Evolutionary conservation across 2,113 vertebrate genomes (phyloP).

Genomic region (Tylochromis polylepis): DNA sequence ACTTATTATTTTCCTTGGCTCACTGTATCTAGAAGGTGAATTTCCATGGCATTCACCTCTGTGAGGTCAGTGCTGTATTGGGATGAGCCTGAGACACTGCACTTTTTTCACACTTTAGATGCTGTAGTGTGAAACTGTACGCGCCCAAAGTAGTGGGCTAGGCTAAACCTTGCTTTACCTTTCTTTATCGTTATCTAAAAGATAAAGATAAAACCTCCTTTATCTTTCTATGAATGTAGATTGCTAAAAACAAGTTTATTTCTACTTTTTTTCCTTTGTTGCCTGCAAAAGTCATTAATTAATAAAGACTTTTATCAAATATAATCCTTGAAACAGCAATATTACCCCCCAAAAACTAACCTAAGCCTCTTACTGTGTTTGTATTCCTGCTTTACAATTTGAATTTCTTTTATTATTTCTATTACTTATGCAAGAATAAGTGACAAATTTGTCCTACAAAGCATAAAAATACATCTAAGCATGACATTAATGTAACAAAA

Average conservation of each 20-base stretch:
- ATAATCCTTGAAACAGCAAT: neutral
- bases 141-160: neutral
- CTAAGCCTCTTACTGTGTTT: neutral
- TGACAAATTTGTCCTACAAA: neutral
- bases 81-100: neutral
- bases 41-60: neutral
- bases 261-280: neutral
- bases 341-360: neutral
- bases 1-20: neutral
- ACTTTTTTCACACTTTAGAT: neutral
- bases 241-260: neutral
- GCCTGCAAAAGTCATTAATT: neutral
- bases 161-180: neutral
- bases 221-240: neutral
- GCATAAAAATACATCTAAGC: neutral
- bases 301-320: neutral
- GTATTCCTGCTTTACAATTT: neutral
- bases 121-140: neutral
- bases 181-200: neutral
- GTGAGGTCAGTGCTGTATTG: neutral
- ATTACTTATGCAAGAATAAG: neutral
- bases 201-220: neutral
- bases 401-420: neutral
- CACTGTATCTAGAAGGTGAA: neutral
- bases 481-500: neutral